phyloP scores from a whole-genome alignment of 2,113 vertebrate genomes.

The Caloenas nicobarica region DNA sequence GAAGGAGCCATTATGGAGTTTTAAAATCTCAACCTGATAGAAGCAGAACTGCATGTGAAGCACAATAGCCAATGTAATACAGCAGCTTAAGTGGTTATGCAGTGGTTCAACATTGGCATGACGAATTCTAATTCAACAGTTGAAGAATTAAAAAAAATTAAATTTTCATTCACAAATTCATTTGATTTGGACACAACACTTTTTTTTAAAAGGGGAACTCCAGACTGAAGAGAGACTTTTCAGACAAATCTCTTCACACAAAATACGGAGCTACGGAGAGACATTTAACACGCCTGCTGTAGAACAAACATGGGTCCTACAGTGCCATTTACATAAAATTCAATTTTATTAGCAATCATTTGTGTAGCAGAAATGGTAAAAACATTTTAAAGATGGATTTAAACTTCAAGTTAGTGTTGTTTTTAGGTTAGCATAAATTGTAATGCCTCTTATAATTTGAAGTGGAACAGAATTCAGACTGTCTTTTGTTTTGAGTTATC shows the following conservation, averaged over 20 bases:
- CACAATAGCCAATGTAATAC: conserved; percentile 30
- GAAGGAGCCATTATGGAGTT: not conserved
- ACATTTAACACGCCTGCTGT: not conserved
- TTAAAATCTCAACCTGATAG: not conserved
- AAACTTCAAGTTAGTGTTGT: not conserved
- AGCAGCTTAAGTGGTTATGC: conserved; percentile 55
- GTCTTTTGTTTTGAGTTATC: not conserved
- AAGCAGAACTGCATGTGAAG: conserved; percentile 28
- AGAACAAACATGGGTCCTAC: not conserved
- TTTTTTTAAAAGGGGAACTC: not conserved
- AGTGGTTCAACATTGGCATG: conserved; percentile 59
- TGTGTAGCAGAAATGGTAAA: not conserved
- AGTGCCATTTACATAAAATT: not conserved
- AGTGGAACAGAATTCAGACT: not conserved
- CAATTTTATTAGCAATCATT: not conserved
- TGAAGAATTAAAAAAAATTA: conserved; percentile 24
- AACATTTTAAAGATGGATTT: not conserved
- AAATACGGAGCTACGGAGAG: not conserved
- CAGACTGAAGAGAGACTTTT: not conserved
- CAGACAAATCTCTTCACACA: not conserved
- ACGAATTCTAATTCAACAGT: conserved; percentile 2
- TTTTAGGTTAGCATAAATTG: not conserved
- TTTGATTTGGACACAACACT: not conserved
- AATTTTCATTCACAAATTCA: not conserved
- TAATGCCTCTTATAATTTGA: not conserved